Base-by-base conservation (phyloP, 2,113 vertebrate genomes). In the Bambusicola thoracicus region DNA sequence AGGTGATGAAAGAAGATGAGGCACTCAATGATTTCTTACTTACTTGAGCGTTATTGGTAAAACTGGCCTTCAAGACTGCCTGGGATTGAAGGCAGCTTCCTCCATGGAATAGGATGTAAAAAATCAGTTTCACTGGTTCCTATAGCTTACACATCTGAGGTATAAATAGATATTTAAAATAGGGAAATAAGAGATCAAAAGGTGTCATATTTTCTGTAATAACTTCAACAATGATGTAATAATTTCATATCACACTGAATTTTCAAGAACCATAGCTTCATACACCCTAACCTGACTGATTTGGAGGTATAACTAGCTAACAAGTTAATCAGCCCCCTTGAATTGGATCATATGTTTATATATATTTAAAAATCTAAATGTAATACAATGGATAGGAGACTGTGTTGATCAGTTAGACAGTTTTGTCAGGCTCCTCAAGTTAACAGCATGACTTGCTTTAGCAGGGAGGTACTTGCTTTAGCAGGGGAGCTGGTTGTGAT, bases 361-460 rank as follows among this genome's bases (percentile, higher is more conserved):
- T 14, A 10, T 11, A 2, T 38, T 61, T 41, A 1, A 32, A 13
- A 66, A 81, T 74, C 5, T 46, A 34, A 43, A 67, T 41, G 22
- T 56, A 67, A 36, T 22, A 38, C 7, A 46, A 41, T 14, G 1
- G 21, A 41, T 30, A 61, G 30, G 16, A 81, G n/a, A 30, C 2
- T 48, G 34, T 55, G n/a, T 53, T 53, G 51, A 30, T 53, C 17
- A 17, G 51, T 63, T 66, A 70, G 38, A 29, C 27, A 34, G 0
- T 70, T 93, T 84, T 68, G 53, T 72, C 29, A 36, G 4, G 66
- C 27, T 84, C 38, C 41, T 15, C 12, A 34, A 95, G 85, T 69
- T 65, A 82, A 75, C 83, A 75, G 20, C 41, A 36, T 16, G 27
- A 53, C 27, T 53, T 53, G 27, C 51, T 53, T 9, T 53, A 17